Conservation (phyloP, 2,113 vertebrate genomes). For the Galbula dea region DNA sequence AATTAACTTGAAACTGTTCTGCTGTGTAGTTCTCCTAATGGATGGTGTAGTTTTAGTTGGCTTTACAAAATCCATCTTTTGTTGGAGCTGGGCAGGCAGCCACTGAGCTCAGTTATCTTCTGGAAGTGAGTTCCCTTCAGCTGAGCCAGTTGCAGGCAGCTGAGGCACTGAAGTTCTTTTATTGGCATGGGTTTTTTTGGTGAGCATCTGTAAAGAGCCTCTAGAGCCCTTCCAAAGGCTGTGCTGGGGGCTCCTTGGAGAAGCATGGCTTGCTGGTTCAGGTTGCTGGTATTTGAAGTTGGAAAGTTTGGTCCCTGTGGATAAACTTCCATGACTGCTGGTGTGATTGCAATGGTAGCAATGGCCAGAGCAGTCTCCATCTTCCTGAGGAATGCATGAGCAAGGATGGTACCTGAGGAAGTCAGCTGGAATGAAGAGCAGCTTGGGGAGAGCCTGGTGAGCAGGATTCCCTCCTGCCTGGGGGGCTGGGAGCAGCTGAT, state of each 20-base stretch:
- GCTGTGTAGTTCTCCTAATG: slow-evolving; percentile 55
- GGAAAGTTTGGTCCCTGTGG: not conserved
- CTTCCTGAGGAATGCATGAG: not conserved
- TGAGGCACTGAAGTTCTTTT: not conserved
- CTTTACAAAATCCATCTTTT: slow-evolving; percentile 47
- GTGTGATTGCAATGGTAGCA: not conserved
- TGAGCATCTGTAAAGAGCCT: not conserved
- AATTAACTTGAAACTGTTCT: slow-evolving; percentile 61
- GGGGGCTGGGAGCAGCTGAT: not conserved
- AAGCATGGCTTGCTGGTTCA: accelerated
- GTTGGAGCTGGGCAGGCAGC: slow-evolving; percentile 33
- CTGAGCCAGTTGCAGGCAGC: not conserved
- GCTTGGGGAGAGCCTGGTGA: too few species aligned
- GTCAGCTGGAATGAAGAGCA: not conserved
- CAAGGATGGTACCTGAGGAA: not conserved
- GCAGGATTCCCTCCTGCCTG: accelerated
- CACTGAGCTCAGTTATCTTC: not conserved
- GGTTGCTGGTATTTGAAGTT: not conserved
- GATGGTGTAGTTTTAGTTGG: slow-evolving; percentile 12
- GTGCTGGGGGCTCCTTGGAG: not conserved
- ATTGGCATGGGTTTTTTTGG: not conserved
- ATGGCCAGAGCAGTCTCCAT: not conserved
- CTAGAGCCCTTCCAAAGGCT: not conserved
- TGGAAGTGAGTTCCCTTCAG: not conserved
- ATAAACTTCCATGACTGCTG: accelerated